These are phyloP conservation scores for Sinhomidia bicolor DNA, from an alignment of 2,888 invertebrate genomes.

Conservation along the genomic window DNA sequence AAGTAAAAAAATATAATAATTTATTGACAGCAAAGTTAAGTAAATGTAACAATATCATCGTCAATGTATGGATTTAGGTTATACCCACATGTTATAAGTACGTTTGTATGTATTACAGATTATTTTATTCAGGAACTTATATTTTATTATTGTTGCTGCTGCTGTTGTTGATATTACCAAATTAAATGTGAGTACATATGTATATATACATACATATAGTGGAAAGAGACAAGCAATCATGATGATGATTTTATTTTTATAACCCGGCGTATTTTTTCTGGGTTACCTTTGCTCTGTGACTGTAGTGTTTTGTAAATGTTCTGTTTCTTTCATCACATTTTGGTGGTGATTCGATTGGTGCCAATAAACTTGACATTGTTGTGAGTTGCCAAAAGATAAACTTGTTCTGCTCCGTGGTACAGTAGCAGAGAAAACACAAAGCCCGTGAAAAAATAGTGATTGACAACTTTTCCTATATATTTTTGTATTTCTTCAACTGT, in stretches of 20 bases:
- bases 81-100: neutral
- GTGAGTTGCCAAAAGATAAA: conserved; percentile 53
- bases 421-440: neutral
- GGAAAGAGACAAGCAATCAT: neutral
- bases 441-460: conserved; percentile 30
- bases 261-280: neutral
- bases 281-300: neutral
- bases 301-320: neutral
- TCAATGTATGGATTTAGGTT: conserved; percentile 60
- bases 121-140: neutral
- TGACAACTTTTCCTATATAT: conserved; percentile 43
- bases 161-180: too few species aligned
- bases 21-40: conserved; percentile 27
- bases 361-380: conserved; percentile 61
- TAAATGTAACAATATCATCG: conserved; percentile 44
- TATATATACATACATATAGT: neutral
- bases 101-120: neutral
- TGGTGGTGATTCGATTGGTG: conserved; percentile 36
- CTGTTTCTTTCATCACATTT: neutral
- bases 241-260: conserved; percentile 23
- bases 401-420: conserved; percentile 41
- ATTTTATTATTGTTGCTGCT: neutral
- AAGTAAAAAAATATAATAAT: conserved; percentile 38
- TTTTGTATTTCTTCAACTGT: conserved; percentile 9
- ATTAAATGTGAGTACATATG: neutral